phyloP scores from a whole-genome alignment of 2,888 invertebrate species.

The Philopedon plagiatum region DNA sequence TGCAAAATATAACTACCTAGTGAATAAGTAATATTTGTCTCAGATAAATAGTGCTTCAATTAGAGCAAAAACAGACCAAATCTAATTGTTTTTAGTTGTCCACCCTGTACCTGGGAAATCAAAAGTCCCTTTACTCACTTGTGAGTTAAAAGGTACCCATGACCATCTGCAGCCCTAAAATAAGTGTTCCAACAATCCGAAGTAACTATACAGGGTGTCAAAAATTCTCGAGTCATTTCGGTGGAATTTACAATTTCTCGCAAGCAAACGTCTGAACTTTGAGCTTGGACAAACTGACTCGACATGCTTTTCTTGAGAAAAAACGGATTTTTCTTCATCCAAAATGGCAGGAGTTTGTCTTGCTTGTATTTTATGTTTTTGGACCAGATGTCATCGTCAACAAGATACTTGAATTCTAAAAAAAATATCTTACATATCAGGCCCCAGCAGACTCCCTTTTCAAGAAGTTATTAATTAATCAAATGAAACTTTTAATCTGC shows the following conservation, averaged over 20 bases:
- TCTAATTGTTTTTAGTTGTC: too few species aligned
- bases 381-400: slow-evolving; percentile 55
- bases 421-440: too few species aligned
- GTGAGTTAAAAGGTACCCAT: slow-evolving; percentile 55
- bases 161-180: slow-evolving; percentile 42
- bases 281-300: background rate
- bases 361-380: slow-evolving; percentile 53
- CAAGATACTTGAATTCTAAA: slow-evolving; percentile 52
- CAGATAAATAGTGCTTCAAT: too few species aligned
- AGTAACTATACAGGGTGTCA: slow-evolving; percentile 48
- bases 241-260: slow-evolving; percentile 52
- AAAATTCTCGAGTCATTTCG: slow-evolving; percentile 6
- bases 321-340: slow-evolving; percentile 22
- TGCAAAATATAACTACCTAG: too few species aligned
- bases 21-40: too few species aligned
- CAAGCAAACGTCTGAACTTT: slow-evolving; percentile 53
- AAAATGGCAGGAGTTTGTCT: slow-evolving; percentile 26
- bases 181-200: slow-evolving; percentile 52
- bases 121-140: slow-evolving; percentile 49
- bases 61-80: too few species aligned
- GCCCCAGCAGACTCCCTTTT: too few species aligned
- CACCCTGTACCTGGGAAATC: background rate
- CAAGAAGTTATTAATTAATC: too few species aligned
- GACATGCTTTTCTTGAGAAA: background rate
- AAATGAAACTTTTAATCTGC: too few species aligned